Base-by-base conservation (phyloP, 2,888 invertebrate genomes). In the Hypomecis punctinalis region DNA sequence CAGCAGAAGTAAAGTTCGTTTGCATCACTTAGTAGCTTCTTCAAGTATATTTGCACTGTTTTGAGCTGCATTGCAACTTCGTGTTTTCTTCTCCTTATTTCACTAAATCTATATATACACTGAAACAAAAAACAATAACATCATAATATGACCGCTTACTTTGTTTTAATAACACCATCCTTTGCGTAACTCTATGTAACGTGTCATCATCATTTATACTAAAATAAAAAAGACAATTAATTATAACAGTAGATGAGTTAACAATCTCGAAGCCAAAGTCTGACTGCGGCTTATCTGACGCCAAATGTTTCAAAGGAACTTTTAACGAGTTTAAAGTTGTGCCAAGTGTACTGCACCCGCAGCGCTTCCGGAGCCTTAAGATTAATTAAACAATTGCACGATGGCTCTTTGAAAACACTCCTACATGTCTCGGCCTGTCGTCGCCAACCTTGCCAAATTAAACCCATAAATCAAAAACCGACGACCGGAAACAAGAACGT, bases 371-470 rank as follows among this genome's bases (percentile, higher is more conserved):
- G 81, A 82, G 86, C 88, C 87, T 87, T 86, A 86, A 91, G 91
- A 93, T 92, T 93, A 93, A 93, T 93, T 93, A 93, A 92, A 93
- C 92, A 92, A 91, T 92, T 89, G 92, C 90, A 87, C 90, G 91
- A 91, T 90, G 90, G 89, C 89, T 92, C 83, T 88, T 91, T 89
- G 90, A 92, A 91, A 91, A 91, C 91, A 92, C 92, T 92, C 91
- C 89, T 88, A 91, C 92, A 89, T 92, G 92, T 92, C 91, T 88
- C 90, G 90, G 89, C 84, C 91, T 90, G 92, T 92, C 92, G 89
- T 85, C 90, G 88, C 85, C 89, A 91, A 91, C 91, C 88, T 90
- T 90, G 89, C 90, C 91, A 92, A 92, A 93, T 93, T 93, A 92
- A 92, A 90, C 81, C 79, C 87, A 91, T 93, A 92, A 93, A 92